Conservation (phyloP, 2,888 invertebrate species). For the Athrips mouffetella region DNA sequence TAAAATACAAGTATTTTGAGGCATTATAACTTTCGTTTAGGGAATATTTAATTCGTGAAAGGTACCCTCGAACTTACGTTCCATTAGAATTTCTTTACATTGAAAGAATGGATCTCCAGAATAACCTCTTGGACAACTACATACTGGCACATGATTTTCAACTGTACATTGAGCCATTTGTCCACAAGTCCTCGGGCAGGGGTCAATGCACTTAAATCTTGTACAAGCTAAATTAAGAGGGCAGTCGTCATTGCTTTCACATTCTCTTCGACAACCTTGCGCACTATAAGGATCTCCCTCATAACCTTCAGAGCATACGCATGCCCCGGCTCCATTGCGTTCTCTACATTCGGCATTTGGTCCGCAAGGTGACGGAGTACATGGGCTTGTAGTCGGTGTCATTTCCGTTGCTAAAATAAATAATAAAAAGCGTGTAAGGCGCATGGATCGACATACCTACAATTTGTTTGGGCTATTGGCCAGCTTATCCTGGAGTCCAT, state of each 20-base stretch:
- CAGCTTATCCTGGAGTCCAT: no score
- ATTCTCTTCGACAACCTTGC: constrained; percentile 85
- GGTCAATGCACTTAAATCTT: constrained; percentile 89
- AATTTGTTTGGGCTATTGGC: no score
- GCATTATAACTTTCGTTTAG: no score
- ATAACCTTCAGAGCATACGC: constrained; percentile 86
- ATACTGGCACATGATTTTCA: constrained; percentile 87
- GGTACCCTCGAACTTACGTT: no score
- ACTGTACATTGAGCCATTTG: constrained; percentile 87
- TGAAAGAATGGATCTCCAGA: constrained; percentile 91
- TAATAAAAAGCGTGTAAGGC: neutral
- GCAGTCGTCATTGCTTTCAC: constrained; percentile 88
- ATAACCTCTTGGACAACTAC: constrained; percentile 85
- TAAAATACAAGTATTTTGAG: no score
- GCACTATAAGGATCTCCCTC: constrained; percentile 90
- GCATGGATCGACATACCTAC: no score
- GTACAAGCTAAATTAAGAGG: constrained; percentile 85
- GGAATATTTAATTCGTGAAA: no score
- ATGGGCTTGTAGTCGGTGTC: constrained; percentile 84
- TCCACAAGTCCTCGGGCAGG: constrained; percentile 91
- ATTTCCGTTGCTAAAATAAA: constrained; percentile 76
- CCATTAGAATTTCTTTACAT: constrained; percentile 78
- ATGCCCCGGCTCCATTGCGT: constrained; percentile 90
- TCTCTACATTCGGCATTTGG: constrained; percentile 91
- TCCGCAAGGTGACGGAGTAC: constrained; percentile 90